phyloP scores from a whole-genome alignment of 2,113 vertebrate species.

The Uropsilus gracilis region DNA sequence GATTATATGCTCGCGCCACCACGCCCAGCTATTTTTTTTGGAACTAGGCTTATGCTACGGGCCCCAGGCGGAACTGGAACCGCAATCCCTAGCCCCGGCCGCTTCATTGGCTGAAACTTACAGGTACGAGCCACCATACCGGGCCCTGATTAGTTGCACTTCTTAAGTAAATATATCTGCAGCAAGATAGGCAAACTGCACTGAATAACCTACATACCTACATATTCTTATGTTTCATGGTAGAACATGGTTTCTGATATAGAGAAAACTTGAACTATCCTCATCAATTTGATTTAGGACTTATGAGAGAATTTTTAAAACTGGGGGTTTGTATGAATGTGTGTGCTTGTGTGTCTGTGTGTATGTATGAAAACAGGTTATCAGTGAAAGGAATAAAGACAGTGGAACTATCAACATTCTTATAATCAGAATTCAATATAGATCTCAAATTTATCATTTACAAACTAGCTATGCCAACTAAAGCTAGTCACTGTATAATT shows the following conservation, averaged over 20 bases:
- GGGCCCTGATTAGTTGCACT: not conserved
- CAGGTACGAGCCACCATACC: too few species aligned
- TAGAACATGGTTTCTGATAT: not conserved
- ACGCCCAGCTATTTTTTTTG: too few species aligned
- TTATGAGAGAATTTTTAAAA: not conserved
- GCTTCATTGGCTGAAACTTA: too few species aligned
- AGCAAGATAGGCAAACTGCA: not conserved
- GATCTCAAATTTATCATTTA: not conserved
- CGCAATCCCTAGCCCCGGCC: too few species aligned
- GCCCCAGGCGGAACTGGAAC: too few species aligned
- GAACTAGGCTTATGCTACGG: too few species aligned
- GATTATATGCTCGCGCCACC: too few species aligned
- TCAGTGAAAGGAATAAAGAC: not conserved
- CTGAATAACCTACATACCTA: not conserved
- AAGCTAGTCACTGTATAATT: too few species aligned
- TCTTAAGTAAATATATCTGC: not conserved
- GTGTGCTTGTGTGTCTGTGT: not conserved
- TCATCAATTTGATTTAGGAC: not conserved
- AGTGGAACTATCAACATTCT: not conserved
- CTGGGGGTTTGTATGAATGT: not conserved
- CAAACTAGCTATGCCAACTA: not conserved
- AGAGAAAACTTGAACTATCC: not conserved
- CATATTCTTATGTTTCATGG: not conserved
- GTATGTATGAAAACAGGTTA: not conserved
- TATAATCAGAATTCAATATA: not conserved